Evolutionary conservation across 1,140 invertebrate genomes (phyloP).

Genomic region (Rhagoletis zephyria): DNA sequence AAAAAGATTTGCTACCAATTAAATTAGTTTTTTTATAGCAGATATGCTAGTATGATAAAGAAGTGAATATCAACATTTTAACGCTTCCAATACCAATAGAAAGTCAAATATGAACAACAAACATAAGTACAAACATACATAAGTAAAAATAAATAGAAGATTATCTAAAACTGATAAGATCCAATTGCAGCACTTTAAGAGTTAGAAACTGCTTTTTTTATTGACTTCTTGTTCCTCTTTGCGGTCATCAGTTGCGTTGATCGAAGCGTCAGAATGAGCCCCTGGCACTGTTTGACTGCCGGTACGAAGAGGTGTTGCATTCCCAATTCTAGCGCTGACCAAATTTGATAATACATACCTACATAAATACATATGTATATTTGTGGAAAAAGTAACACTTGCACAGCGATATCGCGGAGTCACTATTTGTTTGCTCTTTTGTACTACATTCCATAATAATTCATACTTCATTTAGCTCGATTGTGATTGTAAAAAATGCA

Average conservation of each 20-base stretch:
- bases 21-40: conserved; percentile 7
- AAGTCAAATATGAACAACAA: no score
- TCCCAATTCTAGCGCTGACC: neutral
- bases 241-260: neutral
- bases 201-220: neutral
- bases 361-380: neutral
- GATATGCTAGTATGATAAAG: conserved; percentile 4
- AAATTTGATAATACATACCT: neutral
- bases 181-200: neutral
- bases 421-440: no score
- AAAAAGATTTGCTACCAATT: conserved; percentile 22
- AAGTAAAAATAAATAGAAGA: neutral
- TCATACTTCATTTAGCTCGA: no score
- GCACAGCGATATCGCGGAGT: no score
- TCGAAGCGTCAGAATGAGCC: neutral
- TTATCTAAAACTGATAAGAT: conserved; percentile 45
- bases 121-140: neutral
- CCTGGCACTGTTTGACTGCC: neutral
- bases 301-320: neutral
- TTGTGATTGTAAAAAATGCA: neutral
- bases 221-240: neutral
- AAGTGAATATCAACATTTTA: neutral
- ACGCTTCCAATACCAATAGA: neutral
- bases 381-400: conserved; percentile 10
- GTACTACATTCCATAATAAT: no score